phyloP scores from a whole-genome alignment of 2,113 vertebrate species.

The Ardeotis arabs region DNA sequence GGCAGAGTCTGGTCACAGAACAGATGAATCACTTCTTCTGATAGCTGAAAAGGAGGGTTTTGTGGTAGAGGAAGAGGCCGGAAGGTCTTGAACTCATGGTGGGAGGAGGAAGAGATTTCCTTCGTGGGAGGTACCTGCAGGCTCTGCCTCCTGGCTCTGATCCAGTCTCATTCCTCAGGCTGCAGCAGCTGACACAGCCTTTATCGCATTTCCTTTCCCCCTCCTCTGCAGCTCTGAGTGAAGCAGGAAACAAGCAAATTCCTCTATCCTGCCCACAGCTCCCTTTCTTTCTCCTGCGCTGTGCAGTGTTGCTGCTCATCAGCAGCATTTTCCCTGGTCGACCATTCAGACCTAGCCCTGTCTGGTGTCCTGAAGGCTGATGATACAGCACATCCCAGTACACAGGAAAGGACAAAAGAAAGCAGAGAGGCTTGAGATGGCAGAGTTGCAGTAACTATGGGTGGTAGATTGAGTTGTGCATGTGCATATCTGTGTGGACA shows the following conservation, averaged over 20 bases:
- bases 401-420: not conserved
- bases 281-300: rapidly evolving
- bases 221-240: not conserved
- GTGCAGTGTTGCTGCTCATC: not conserved
- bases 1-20: not conserved
- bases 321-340: not conserved
- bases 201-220: not conserved
- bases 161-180: not conserved
- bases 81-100: not conserved
- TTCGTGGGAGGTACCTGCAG: not conserved
- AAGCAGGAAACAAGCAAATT: not conserved
- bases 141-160: not conserved
- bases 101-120: not conserved
- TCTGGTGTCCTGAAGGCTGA: not conserved
- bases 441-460: rapidly evolving
- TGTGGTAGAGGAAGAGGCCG: not conserved
- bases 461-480: not conserved
- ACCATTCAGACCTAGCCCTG: not conserved
- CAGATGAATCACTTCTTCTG: not conserved
- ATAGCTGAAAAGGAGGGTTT: not conserved
- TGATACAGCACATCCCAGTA: not conserved
- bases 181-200: not conserved
- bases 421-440: not conserved
- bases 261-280: not conserved
- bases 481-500: rapidly evolving